A percentile compares a stretch with the other conserved stretches of the same genome.
These are phyloP conservation scores for Agrilus planipennis DNA, from an alignment of 1,140 invertebrate species.

Conservation along the genomic window DNA sequence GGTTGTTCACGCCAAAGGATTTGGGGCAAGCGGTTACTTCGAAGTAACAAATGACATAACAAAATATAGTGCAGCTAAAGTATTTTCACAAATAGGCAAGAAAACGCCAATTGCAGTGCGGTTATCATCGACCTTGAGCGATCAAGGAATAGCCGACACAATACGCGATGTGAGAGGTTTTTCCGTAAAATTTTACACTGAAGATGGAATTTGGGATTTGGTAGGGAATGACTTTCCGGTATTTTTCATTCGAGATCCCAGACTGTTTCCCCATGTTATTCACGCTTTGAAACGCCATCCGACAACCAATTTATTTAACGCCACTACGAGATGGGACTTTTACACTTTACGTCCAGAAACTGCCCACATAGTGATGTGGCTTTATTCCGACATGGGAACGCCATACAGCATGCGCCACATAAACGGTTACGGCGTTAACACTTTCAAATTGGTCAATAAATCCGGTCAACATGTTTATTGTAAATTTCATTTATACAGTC, in stretches of 20 bases:
- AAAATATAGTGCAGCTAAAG: constrained; percentile 68
- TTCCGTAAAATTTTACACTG: constrained; percentile 84
- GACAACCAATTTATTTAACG: constrained; percentile 71
- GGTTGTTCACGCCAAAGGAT: constrained; percentile 89
- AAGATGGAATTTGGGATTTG: constrained; percentile 86
- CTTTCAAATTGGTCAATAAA: constrained; percentile 76
- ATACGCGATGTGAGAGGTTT: constrained; percentile 80
- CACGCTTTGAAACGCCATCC: constrained; percentile 86
- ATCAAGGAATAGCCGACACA: constrained; percentile 72
- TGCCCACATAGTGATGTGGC: constrained; percentile 67
- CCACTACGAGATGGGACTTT: constrained; percentile 89
- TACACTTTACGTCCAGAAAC: constrained; percentile 73
- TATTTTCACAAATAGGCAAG: constrained; percentile 78
- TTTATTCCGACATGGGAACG: constrained; percentile 70
- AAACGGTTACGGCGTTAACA: constrained; percentile 90
- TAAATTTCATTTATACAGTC: constrained; percentile 85
- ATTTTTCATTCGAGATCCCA: constrained; percentile 83
- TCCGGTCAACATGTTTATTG: constrained; percentile 60
- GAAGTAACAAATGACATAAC: constrained; percentile 87
- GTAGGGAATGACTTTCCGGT: constrained; percentile 88
- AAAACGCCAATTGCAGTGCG: constrained; percentile 68
- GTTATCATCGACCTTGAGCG: constrained; percentile 81
- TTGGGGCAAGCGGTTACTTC: constrained; percentile 89
- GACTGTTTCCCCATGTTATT: constrained; percentile 76
- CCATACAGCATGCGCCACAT: constrained; percentile 79